phyloP scores from a whole-genome alignment of 2,113 vertebrate genomes.

The Cichladusa arquata region DNA sequence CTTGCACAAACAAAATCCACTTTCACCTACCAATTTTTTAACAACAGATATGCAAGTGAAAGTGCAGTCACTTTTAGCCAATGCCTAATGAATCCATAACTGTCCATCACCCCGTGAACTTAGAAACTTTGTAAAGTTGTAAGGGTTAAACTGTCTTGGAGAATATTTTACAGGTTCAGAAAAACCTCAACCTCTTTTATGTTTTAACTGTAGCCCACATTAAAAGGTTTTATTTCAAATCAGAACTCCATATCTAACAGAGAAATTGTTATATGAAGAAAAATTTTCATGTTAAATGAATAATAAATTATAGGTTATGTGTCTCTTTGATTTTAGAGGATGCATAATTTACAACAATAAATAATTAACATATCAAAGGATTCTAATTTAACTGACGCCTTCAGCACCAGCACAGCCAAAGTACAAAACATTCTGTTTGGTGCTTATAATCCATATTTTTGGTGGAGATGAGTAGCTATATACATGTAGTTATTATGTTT shows the following conservation, averaged over 20 bases:
- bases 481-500: constrained; percentile 29
- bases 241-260: constrained; percentile 43
- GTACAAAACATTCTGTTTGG: constrained; percentile 37
- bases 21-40: background rate
- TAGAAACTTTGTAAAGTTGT: background rate
- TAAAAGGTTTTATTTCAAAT: constrained; percentile 64
- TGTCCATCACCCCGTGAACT: background rate
- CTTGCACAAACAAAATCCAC: background rate
- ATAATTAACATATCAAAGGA: constrained; percentile 78
- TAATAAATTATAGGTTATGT: constrained; percentile 77
- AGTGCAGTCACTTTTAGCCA: background rate
- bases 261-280: constrained; percentile 55
- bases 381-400: constrained; percentile 71
- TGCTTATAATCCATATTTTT: constrained; percentile 38
- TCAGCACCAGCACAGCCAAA: constrained; percentile 47
- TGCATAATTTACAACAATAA: constrained; percentile 78
- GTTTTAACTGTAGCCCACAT: constrained; percentile 19
- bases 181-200: background rate
- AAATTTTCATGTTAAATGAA: constrained; percentile 73
- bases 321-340: constrained; percentile 74
- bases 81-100: background rate
- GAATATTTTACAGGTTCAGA: background rate
- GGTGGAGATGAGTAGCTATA: constrained; percentile 18
- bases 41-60: background rate
- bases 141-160: constrained; percentile 5